Conservation (phyloP, 92 coral and sea anemone species). For the Bergia sp. region DNA sequence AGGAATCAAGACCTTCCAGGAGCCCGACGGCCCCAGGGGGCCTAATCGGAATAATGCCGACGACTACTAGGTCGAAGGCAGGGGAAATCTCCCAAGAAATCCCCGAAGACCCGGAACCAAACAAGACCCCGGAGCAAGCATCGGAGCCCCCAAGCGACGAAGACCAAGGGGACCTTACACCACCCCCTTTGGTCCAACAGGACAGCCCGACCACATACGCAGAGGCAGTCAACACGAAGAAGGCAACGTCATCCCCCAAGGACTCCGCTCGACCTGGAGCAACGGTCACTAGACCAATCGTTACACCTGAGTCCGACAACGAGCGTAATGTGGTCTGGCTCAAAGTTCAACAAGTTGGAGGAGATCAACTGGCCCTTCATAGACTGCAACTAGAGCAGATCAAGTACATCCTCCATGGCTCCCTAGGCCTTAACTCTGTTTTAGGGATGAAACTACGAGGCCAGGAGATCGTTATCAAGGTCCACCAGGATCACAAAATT, state of each 20-base stretch:
- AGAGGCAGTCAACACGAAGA: neutral
- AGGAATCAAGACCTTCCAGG: too few relatives aligned
- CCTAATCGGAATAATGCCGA: too few relatives aligned
- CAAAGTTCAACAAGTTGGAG: neutral
- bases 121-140: too few relatives aligned
- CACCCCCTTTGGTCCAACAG: neutral
- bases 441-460: neutral
- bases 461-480: neutral
- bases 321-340: neutral
- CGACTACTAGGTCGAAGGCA: too few relatives aligned
- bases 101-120: too few relatives aligned
- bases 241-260: neutral
- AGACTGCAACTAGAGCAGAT: neutral
- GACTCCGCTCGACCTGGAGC: neutral
- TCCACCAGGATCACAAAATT: neutral
- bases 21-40: too few relatives aligned
- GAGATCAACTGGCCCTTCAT: neutral
- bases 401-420: neutral
- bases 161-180: neutral
- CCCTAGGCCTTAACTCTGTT: neutral
- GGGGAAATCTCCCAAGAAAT: too few relatives aligned
- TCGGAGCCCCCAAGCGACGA: neutral
- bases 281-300: neutral
- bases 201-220: neutral
- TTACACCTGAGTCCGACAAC: neutral